Percentiles rank a stretch among this genome's conserved stretches.
phyloP scores from a whole-genome alignment of 2,888 invertebrate genomes.

The Pristionchus entomophagus region DNA sequence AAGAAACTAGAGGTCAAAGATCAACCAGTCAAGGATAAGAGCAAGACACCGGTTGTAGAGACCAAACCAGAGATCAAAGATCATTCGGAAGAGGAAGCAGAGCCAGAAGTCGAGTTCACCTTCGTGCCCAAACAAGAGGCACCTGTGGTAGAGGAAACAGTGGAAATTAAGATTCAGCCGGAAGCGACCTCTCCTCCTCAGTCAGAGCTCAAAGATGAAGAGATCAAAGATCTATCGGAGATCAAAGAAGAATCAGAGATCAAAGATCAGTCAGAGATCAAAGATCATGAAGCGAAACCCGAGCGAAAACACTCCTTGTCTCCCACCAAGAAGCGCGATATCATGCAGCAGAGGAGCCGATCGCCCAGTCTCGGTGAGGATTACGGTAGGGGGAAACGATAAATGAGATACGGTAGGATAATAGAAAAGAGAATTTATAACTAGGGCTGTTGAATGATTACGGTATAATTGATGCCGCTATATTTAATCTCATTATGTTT shows the following conservation, averaged over 20 bases:
- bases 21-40: neutral
- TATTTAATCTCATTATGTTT: too few species aligned
- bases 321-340: slow-evolving; percentile 23
- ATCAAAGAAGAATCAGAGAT: slow-evolving; percentile 21
- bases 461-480: too few species aligned
- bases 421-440: too few species aligned
- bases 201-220: slow-evolving; percentile 4
- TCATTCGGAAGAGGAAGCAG: neutral
- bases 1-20: slow-evolving; percentile 22
- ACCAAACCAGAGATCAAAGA: slow-evolving; percentile 5
- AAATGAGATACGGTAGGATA: neutral
- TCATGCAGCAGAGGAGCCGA: neutral
- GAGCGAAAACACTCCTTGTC: neutral
- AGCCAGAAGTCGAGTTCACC: slow-evolving; percentile 20
- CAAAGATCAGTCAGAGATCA: slow-evolving; percentile 16
- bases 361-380: slow-evolving; percentile 12
- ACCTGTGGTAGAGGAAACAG: neutral
- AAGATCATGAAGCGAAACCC: neutral
- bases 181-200: neutral
- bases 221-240: neutral
- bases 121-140: slow-evolving; percentile 31
- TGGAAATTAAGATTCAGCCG: neutral
- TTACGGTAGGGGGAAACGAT: neutral
- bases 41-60: neutral
- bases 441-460: too few species aligned